Conservation (phyloP, 2,888 invertebrate genomes). For the Drosophila rellima region DNA sequence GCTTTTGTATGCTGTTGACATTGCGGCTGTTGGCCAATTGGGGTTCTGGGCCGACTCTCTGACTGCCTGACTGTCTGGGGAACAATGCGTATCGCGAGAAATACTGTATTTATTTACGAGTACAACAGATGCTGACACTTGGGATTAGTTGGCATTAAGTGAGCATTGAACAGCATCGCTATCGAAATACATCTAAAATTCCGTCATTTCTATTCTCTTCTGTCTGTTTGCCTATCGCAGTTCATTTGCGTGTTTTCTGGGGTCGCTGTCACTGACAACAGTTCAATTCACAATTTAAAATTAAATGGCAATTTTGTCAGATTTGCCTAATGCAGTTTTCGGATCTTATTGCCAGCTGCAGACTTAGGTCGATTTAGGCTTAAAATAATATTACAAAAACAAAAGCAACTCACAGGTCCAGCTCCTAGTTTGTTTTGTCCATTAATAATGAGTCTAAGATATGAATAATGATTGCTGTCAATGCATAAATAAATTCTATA, state of each 20-base stretch:
- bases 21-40: conserved; percentile 42
- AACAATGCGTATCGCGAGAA: conserved; percentile 43
- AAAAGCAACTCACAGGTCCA: background rate
- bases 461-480: background rate
- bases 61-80: conserved; percentile 8
- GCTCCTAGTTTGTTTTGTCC: background rate
- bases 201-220: background rate
- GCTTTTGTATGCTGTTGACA: conserved; percentile 53
- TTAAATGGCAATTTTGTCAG: conserved; percentile 38
- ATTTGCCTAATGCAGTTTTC: conserved; percentile 21
- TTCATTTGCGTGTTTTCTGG: conserved; percentile 11
- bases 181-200: conserved; percentile 6
- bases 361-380: conserved; percentile 1
- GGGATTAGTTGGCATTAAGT: conserved; percentile 74
- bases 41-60: background rate
- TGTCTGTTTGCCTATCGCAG: conserved; percentile 23
- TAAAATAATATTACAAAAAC: background rate
- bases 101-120: conserved; percentile 38
- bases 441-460: conserved; percentile 28
- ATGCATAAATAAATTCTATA: conserved; percentile 1
- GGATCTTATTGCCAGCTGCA: background rate
- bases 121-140: conserved; percentile 62
- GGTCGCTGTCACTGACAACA: conserved; percentile 24
- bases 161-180: conserved; percentile 53
- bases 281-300: conserved; percentile 47